Evolutionary conservation across 2,797 vertebrate species (phyloP), one percentile per base, ranked within the genome.

Genomic region (Dendrocincla tyrannina): DNA sequence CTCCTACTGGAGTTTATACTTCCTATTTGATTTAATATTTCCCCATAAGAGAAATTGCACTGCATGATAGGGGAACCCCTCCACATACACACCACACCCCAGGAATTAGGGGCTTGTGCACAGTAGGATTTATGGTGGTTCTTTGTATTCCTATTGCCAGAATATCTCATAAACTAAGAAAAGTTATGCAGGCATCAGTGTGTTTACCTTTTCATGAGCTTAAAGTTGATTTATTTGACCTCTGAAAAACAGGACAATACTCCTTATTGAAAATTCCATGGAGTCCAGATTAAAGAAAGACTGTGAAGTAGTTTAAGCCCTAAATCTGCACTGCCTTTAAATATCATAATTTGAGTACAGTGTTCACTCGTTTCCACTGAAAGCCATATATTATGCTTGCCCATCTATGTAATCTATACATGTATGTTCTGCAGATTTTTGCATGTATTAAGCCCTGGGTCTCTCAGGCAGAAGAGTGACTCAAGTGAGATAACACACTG

Each of bases 151-250:
- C 80, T 33, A 11, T 91, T 93, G 77, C 88, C 97, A 97, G 94
- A 96, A 97, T 96, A 95, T 92, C 97, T 97, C 97, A 97, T 97
- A 97, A 98, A 97, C 95, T 95, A 95, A 92, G 88, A 80, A 96
- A 96, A 95, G 94, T 95, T 94, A 95, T 11, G 46, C 95, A 79
- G 93, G 84, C 82, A 96, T 95, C 95, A 88, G 44, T 64, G 78
- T 97, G 96, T 98, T 98, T 98, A 97, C 95, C 75, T 97, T 97
- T 97, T 91, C 91, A 78, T 46, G 75, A 97, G 91, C 93, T 97
- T 97, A 96, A 97, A 97, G 84, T 73, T 97, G 95, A 98, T 98
- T 97, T 97, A 97, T 97, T 96, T 97, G 93, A 97, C 94, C 95
- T 97, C 74, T 96, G 89, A 87, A 97, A 97, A 98, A 91, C 7